A percentile compares a stretch with the other conserved stretches of the same genome.
phyloP scores from a whole-genome alignment of 2,113 vertebrate species.

The Cacatua alba region DNA sequence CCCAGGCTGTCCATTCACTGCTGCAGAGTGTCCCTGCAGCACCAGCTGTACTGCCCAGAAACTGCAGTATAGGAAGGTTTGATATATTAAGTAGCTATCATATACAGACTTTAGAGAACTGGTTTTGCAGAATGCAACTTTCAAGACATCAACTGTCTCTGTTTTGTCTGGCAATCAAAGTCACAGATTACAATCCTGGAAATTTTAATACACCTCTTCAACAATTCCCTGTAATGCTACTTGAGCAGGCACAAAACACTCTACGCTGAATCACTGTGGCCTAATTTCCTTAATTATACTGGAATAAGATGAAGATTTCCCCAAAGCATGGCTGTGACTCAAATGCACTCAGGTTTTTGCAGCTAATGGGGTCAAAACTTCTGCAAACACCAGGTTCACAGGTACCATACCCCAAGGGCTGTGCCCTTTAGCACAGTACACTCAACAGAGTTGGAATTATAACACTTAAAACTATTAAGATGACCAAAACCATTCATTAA shows the following conservation, averaged over 20 bases:
- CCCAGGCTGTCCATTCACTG: background rate
- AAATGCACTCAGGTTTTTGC: background rate
- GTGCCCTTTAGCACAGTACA: background rate
- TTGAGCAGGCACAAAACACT: background rate
- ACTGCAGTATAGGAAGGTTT: background rate
- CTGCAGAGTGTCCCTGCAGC: background rate
- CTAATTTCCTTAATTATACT: constrained; percentile 21
- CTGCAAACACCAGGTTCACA: background rate
- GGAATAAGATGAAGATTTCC: constrained; percentile 23
- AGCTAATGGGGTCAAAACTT: constrained; percentile 52
- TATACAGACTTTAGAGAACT: background rate
- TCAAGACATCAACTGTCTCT: background rate
- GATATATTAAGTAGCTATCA: background rate
- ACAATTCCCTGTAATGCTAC: background rate
- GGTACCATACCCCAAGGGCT: background rate
- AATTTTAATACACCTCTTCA: background rate
- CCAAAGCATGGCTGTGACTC: background rate
- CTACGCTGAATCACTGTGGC: background rate
- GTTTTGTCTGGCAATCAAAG: background rate
- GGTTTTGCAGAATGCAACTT: background rate
- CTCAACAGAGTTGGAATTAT: constrained; percentile 38
- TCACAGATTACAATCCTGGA: background rate
- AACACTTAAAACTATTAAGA: constrained; percentile 19
- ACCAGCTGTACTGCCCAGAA: background rate
- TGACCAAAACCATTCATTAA: background rate